Base-by-base conservation (phyloP, 2,888 invertebrate species). In the Lepidochrysops patricia region DNA sequence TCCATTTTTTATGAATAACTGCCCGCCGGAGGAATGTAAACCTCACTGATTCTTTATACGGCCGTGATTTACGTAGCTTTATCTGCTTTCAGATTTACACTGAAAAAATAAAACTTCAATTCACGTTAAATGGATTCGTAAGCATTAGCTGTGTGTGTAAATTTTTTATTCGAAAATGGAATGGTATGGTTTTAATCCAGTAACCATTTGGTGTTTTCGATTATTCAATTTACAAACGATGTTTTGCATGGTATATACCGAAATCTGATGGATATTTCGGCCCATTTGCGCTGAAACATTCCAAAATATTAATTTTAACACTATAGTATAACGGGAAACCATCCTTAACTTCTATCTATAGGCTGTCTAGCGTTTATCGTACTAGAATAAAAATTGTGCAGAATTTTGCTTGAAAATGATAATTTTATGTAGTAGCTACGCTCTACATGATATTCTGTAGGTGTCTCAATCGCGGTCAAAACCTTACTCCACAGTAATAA, bases 1-100 rank as follows among this genome's bases (percentile, higher is more conserved):
- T 79, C 79, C 80, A 80, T 82, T 81, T 79, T 77, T 79, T 72
- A 75, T 82, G 82, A 83, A 74, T 80, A 82, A 83, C 77, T 73
- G 74, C 75, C 67, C 76, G 72, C 73, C 64, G 64, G 72, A 75
- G 66, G 76, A 70, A 76, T 72, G 77, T 76, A 58, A 50, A 59
- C 58, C 58, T 25, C 34, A 19, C 54, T 54, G 54, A 54, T 54
- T 58, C 60, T 64, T 49, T 27, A 49, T 49, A 32, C 26, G 27
- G 34, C 59, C 26, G 37, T 52, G 59, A 59, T 59, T 59, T 59
- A 54, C 54, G 54, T 32, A n/a, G 32, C 3, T 29, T 19, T 54
- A 19, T 27, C 29, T 13, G 13, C 52, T 13, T 13, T 52, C 27
- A 52, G 29, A 27, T 52, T 52, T 52, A 52, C 29, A 15, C 52